Conservation (phyloP, 1,140 invertebrate genomes). For the Mycetomoellerius zeteki region DNA sequence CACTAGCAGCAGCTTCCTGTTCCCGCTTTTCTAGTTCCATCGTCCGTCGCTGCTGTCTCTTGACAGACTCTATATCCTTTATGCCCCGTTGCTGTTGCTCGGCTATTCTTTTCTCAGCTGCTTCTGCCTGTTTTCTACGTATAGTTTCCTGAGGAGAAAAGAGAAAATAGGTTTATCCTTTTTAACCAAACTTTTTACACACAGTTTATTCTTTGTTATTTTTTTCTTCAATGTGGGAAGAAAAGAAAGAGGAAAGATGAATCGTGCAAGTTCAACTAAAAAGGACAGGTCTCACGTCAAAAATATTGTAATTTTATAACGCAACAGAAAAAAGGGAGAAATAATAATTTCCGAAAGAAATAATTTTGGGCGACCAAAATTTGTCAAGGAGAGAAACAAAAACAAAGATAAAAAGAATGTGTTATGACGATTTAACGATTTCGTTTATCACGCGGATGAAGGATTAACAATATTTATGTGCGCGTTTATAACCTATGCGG, state of each 20-base stretch:
- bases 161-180: no score
- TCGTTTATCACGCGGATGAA: background rate
- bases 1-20: conserved; percentile 76
- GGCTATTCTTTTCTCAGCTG: conserved; percentile 86
- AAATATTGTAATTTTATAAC: background rate
- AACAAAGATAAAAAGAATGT: background rate
- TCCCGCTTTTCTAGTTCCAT: conserved; percentile 81
- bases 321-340: background rate
- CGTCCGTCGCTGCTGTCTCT: conserved; percentile 85
- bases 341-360: background rate
- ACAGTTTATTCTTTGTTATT: no score
- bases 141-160: conserved; percentile 83
- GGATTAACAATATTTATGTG: conserved; percentile 15
- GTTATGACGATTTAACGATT: background rate
- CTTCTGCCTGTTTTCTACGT: conserved; percentile 86
- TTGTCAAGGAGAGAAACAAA: background rate
- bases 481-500: conserved; percentile 51
- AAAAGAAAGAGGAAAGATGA: no score
- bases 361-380: background rate
- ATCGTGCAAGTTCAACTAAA: no score
- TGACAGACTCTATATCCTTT: conserved; percentile 87
- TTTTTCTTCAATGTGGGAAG: no score
- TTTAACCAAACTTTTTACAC: no score
- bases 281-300: background rate
- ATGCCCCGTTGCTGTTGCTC: conserved; percentile 87